These are phyloP conservation scores for Orthosia gothica DNA, from an alignment of 2,888 invertebrate species.

Conservation along the genomic window DNA sequence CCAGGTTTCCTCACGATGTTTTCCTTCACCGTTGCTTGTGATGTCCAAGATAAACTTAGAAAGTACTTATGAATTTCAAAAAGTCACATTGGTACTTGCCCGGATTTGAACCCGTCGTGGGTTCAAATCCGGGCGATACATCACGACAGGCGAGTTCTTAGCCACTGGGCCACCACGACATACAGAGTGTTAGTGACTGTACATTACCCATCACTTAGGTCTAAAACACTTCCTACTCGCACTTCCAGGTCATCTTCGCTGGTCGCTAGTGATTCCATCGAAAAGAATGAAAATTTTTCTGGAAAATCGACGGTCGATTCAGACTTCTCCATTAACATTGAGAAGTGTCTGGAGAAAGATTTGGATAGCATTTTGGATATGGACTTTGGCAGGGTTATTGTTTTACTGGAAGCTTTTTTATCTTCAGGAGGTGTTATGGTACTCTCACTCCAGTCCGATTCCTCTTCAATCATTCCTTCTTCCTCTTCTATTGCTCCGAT, in stretches of 20 bases:
- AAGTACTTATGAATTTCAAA: too few relatives aligned
- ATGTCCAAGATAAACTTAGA: too few relatives aligned
- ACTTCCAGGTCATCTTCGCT: slow-evolving; percentile 81
- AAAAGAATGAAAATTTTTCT: slow-evolving; percentile 41
- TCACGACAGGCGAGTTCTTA: too few relatives aligned
- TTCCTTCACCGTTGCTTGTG: too few relatives aligned
- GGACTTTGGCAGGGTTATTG: slow-evolving; percentile 64
- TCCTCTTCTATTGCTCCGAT: slow-evolving; percentile 63
- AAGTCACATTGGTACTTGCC: too few relatives aligned
- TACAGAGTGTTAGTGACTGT: too few relatives aligned
- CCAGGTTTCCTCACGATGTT: too few relatives aligned
- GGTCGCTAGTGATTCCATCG: slow-evolving; percentile 55
- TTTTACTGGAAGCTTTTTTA: slow-evolving; percentile 61
- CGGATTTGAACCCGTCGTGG: too few relatives aligned
- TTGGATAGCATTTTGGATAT: slow-evolving; percentile 69
- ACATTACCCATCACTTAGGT: not conserved
- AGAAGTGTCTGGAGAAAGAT: slow-evolving; percentile 73
- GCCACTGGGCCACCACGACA: too few relatives aligned
- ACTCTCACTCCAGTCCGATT: slow-evolving; percentile 78
- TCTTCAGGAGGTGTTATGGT: slow-evolving; percentile 61
- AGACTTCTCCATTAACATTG: slow-evolving; percentile 71
- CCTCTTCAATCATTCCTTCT: slow-evolving; percentile 70
- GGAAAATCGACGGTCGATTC: slow-evolving; percentile 27
- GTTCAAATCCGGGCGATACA: too few relatives aligned
- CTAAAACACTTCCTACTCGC: slow-evolving; percentile 54